These are phyloP conservation scores for Ophiothrix spiculata DNA, from an alignment of 35 echinoderm and acorn worm species.

Conservation along the genomic window DNA sequence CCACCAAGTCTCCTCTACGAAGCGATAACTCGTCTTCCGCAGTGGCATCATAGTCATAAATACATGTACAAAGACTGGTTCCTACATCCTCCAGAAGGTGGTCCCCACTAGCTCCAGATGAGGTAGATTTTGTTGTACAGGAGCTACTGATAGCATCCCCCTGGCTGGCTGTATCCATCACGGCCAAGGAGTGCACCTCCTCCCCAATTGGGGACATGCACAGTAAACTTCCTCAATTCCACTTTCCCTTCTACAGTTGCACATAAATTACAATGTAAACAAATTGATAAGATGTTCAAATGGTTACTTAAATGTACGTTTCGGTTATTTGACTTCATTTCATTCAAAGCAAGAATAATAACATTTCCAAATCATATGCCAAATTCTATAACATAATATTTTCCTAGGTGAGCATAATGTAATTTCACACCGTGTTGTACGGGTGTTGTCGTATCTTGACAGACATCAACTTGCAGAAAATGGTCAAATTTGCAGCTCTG, in stretches of 20 bases:
- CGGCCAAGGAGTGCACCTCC: background rate
- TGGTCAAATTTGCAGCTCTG: background rate
- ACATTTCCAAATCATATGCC: too few relatives aligned
- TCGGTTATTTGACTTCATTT: constrained; percentile 9
- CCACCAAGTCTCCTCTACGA: constrained; percentile 74
- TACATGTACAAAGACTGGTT: constrained; percentile 90
- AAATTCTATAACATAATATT: too few relatives aligned
- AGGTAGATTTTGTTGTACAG: constrained; percentile 8
- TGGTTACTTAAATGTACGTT: background rate
- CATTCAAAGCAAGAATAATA: background rate
- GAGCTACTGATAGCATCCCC: background rate
- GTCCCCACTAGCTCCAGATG: constrained; percentile 18
- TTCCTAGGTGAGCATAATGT: too few relatives aligned
- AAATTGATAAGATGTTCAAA: background rate
- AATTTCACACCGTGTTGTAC: background rate
- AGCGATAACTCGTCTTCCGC: constrained; percentile 85
- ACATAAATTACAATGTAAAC: background rate
- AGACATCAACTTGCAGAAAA: background rate
- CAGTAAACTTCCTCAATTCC: constrained; percentile 7
- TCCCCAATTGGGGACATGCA: constrained; percentile 32
- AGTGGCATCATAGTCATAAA: constrained; percentile 82
- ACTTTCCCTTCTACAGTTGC: background rate
- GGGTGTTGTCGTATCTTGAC: constrained; percentile 13
- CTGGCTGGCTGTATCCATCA: background rate
- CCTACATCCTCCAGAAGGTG: constrained; percentile 21